These are phyloP conservation scores for Poeciliopsis occidentalis DNA, from an alignment of 2,113 vertebrate genomes.

Conservation along the genomic window DNA sequence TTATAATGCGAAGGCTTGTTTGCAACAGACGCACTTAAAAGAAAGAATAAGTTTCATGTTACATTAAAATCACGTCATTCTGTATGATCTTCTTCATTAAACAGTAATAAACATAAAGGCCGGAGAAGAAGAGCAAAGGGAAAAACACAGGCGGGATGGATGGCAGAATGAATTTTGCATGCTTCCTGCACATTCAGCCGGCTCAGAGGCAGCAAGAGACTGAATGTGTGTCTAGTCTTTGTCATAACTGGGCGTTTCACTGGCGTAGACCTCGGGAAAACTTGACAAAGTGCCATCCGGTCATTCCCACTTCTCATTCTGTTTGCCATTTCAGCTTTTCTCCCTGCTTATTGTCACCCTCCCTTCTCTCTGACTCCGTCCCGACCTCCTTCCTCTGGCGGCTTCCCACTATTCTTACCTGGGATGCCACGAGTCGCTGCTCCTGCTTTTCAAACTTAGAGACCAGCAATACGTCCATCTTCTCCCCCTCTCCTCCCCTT, in stretches of 20 bases:
- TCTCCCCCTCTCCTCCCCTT: slow-evolving; percentile 6
- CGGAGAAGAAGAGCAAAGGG: not conserved
- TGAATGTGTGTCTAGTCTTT: slow-evolving; percentile 3
- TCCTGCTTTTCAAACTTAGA: slow-evolving; percentile 61
- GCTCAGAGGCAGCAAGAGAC: slow-evolving; percentile 11
- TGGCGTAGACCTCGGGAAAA: slow-evolving; percentile 49
- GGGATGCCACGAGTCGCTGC: slow-evolving; percentile 61
- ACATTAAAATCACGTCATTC: slow-evolving; percentile 9
- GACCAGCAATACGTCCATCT: slow-evolving; percentile 24
- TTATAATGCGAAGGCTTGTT: slow-evolving; percentile 42
- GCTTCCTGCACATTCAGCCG: slow-evolving; percentile 16
- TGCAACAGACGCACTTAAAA: slow-evolving; percentile 26
- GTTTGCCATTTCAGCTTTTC: slow-evolving; percentile 45
- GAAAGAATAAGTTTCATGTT: slow-evolving; percentile 21
- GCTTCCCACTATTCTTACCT: slow-evolving; percentile 67
- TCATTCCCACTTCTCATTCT: slow-evolving; percentile 60
- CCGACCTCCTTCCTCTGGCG: not conserved
- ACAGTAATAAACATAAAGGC: slow-evolving; percentile 19
- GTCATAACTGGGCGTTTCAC: slow-evolving; percentile 48
- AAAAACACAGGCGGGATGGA: slow-evolving; percentile 2
- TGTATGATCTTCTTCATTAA: slow-evolving; percentile 14
- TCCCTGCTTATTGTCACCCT: slow-evolving; percentile 46
- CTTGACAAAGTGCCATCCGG: slow-evolving; percentile 64
- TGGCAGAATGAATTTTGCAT: slow-evolving; percentile 31
- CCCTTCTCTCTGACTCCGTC: slow-evolving; percentile 17